Base-by-base conservation (phyloP, 2,888 invertebrate species). In the Desoria tigrina region DNA sequence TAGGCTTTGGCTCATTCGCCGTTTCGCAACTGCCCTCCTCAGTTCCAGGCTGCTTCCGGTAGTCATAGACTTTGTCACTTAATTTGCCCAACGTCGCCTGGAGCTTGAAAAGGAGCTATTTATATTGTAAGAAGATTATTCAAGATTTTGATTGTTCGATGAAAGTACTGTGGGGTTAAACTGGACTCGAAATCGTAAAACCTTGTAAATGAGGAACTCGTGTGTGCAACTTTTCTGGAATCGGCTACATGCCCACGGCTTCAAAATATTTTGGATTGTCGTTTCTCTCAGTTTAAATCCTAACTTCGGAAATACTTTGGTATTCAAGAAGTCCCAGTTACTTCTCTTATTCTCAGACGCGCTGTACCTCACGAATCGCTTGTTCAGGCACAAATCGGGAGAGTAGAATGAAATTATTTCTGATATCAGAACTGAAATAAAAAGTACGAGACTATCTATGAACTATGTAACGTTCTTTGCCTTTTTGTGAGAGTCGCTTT, bases 281-380 rank as follows among this genome's bases (percentile, higher is more conserved):
- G 26, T 16, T 11, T 27, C 28, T n/a, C n/a, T 61, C n/a, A 69
- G 42, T 21, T 37, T 9, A 32, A 69, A 64, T 2, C 66, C 69
- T 6, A 69, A 32, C 37, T 69, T 66, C 9, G 66, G 64, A 55
- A 69, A 66, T 1, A 63, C 63, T 51, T 61, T 63, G 23, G 18
- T 18, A 27, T 69, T 69, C 18, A 69, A 39, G n/a, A 32, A 27
- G 18, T 64, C 54, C 69, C 69, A 69, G 28, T 66, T 66, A 11
- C 53, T 58, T 3, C 28, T 2, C 42, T 69, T 69, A 42, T 69
- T 69, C 18, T 1, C 21, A 11, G 21, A 55, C 2, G 66, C 64
- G 42, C 57, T 27, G 54, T 61, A 69, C 16, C 39, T 18, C n/a
- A 37, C 53, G 23, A 53, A 66, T 21, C 53, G 63, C 4, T 63